Percentiles rank a stretch among this genome's conserved stretches.
These are phyloP conservation scores for Diorhabda sublineata DNA, from an alignment of 1,140 invertebrate species.

Conservation along the genomic window DNA sequence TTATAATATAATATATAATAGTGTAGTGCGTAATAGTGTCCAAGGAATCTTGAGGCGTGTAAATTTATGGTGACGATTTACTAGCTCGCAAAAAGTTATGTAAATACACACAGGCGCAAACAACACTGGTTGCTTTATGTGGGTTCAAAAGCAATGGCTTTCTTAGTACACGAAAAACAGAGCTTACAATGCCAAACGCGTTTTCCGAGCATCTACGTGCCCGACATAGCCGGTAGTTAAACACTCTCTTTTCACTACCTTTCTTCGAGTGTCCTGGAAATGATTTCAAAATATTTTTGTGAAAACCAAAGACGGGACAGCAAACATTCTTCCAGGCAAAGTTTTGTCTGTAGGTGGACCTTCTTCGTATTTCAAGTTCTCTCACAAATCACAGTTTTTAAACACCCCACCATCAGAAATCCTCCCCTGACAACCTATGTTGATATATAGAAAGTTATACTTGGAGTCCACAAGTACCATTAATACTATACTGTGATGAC, in stretches of 20 bases:
- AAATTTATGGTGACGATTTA: conserved; percentile 7
- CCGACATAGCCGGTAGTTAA: conserved; percentile 41
- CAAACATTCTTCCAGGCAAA: conserved; percentile 34
- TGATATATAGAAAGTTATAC: conserved; percentile 33
- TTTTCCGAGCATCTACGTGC: conserved; percentile 47
- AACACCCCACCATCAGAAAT: conserved; percentile 15
- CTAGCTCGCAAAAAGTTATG: conserved; percentile 26
- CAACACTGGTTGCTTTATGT: conserved; percentile 31
- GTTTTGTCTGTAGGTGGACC: conserved; percentile 11
- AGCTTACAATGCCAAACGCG: conserved; percentile 33
- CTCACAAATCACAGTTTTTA: conserved; percentile 19
- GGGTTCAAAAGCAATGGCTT: conserved; percentile 37
- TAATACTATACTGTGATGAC: conserved; percentile 43
- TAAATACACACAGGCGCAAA: conserved; percentile 35
- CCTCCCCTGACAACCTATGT: conserved; percentile 11
- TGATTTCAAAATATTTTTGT: conserved; percentile 43
- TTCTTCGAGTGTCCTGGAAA: conserved; percentile 35
- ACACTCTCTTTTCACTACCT: conserved; percentile 32
- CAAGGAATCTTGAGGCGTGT: no score
- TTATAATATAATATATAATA: no score
- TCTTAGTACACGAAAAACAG: conserved; percentile 24
- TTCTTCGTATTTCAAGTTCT: conserved; percentile 32
- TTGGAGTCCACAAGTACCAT: conserved; percentile 39
- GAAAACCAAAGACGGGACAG: conserved; percentile 40
- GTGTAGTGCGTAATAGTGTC: no score